These are phyloP conservation scores for Xanthorhoe designata DNA, from an alignment of 2,888 invertebrate genomes.

Conservation along the genomic window DNA sequence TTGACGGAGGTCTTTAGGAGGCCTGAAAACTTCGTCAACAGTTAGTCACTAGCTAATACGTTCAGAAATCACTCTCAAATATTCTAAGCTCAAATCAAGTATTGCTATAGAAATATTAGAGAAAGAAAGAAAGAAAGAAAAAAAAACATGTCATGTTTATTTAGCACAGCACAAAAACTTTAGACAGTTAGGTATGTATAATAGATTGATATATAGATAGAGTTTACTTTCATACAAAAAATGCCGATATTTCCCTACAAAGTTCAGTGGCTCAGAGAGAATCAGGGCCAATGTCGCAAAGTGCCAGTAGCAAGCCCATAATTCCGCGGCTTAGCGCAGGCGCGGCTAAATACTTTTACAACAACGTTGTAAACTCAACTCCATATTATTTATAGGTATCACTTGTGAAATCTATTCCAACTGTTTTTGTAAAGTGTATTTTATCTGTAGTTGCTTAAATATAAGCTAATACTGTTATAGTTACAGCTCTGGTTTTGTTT, in stretches of 20 bases:
- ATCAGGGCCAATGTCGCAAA: conserved; percentile 67
- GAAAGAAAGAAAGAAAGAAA: too few species aligned
- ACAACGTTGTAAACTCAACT: conserved; percentile 71
- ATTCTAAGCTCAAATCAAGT: too few species aligned
- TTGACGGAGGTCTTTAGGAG: too few species aligned
- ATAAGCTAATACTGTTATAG: neutral
- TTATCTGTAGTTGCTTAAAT: conserved; percentile 13
- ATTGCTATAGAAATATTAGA: too few species aligned
- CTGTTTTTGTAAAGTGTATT: conserved; percentile 29
- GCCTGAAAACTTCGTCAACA: too few species aligned
- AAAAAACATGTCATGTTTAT: too few species aligned
- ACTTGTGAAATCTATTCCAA: conserved; percentile 65
- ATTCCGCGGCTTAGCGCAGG: conserved; percentile 71
- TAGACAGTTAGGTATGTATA: too few species aligned
- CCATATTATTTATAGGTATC: conserved; percentile 63
- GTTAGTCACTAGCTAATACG: too few species aligned
- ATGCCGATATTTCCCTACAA: conserved; percentile 8
- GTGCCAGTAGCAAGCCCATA: conserved; percentile 62
- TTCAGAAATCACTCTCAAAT: too few species aligned
- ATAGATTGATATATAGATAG: too few species aligned
- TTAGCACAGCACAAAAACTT: too few species aligned
- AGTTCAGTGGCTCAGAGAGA: conserved; percentile 45
- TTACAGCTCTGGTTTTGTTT: neutral
- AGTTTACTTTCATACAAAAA: neutral
- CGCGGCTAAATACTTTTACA: conserved; percentile 77